These are phyloP conservation scores for Nyctibius bracteatus DNA, from an alignment of 2,113 vertebrate genomes.

Conservation along the genomic window DNA sequence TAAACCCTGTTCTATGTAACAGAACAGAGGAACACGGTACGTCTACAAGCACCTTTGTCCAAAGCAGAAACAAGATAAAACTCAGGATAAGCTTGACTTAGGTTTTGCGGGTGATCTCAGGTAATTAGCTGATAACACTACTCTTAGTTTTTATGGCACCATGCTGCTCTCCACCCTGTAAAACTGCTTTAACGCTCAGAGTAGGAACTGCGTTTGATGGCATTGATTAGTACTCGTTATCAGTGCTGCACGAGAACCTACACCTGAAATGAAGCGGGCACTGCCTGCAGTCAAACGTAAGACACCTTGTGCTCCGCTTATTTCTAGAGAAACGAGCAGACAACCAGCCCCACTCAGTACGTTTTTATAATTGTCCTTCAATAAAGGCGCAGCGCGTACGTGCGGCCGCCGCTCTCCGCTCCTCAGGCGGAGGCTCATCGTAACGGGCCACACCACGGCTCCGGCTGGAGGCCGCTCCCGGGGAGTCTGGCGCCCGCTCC, in stretches of 20 bases:
- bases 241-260: rapidly evolving
- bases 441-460: not conserved
- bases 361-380: rapidly evolving
- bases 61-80: not conserved
- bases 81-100: rapidly evolving
- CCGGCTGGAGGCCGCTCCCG: too few relatives aligned
- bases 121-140: not conserved
- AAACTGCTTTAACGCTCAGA: not conserved
- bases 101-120: not conserved
- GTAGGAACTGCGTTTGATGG: rapidly evolving
- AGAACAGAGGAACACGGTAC: not conserved
- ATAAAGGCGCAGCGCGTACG: rapidly evolving
- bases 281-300: not conserved
- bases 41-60: not conserved
- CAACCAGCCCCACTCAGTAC: not conserved
- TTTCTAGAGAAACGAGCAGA: not conserved
- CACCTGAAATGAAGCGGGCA: not conserved
- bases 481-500: too few relatives aligned
- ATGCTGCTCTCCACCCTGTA: not conserved
- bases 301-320: too few relatives aligned
- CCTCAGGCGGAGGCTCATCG: rapidly evolving
- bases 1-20: not conserved
- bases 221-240: rapidly evolving
- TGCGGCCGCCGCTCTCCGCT: rapidly evolving
- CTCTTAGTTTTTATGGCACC: not conserved